Evolutionary conservation across 2,888 invertebrate genomes (phyloP).

Genomic region (Carcina quercana): DNA sequence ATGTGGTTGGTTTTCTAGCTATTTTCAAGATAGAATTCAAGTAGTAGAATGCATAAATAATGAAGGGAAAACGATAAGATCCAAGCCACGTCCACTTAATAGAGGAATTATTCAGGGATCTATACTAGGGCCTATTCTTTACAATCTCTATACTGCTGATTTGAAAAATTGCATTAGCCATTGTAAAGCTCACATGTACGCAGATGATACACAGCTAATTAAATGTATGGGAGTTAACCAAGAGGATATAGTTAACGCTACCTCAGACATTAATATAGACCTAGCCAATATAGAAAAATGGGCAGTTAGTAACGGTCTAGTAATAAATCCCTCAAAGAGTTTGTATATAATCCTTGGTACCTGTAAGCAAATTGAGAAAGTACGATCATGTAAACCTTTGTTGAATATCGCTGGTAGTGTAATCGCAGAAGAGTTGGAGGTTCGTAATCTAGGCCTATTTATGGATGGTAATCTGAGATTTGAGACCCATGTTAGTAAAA

Average conservation of each 20-base stretch:
- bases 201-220: conserved; percentile 1
- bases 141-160: not conserved
- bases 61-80: not conserved
- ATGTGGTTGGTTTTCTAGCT: conserved; percentile 2
- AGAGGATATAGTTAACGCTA: not conserved
- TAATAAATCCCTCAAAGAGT: conserved; percentile 1
- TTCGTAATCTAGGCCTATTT: not conserved
- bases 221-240: not conserved
- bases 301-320: conserved; percentile 2
- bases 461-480: not conserved
- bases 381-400: not conserved
- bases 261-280: not conserved
- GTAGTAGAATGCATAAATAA: conserved; percentile 1
- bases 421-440: not conserved
- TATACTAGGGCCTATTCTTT: conserved; percentile 1
- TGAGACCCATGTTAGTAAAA: not conserved
- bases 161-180: not conserved
- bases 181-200: not conserved
- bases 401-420: not conserved
- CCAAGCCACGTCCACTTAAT: not conserved
- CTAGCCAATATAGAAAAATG: not conserved
- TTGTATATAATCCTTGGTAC: not conserved
- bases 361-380: not conserved
- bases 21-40: conserved; percentile 1
- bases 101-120: conserved; percentile 3